Evolutionary conservation across 1,140 invertebrate genomes (phyloP).

Genomic region (Globodera rostochiensis): DNA sequence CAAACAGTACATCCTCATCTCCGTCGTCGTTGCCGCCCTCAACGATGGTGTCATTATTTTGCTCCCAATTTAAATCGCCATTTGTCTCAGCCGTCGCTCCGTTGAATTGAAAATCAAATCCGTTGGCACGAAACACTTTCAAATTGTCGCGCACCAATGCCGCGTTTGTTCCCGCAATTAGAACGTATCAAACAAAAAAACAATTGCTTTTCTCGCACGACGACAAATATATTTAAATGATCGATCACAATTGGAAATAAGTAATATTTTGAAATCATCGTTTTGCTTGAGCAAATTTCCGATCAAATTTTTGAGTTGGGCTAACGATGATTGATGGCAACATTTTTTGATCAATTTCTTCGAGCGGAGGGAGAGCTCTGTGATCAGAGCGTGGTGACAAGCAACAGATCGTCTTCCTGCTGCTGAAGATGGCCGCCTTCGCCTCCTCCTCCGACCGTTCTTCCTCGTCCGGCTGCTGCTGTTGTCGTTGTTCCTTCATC

Average conservation of each 20-base stretch:
- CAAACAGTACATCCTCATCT: not conserved
- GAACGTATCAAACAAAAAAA: too few species aligned
- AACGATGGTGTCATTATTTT: constrained; percentile 19
- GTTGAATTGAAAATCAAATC: constrained; percentile 82
- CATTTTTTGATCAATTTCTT: too few species aligned
- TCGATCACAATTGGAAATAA: too few species aligned
- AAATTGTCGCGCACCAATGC: constrained; percentile 80
- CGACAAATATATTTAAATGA: too few species aligned
- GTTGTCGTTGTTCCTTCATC: not conserved
- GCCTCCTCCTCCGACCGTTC: not conserved
- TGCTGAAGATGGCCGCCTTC: not conserved
- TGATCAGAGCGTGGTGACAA: constrained; percentile 34
- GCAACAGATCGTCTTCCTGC: constrained; percentile 32
- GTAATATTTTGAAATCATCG: too few species aligned
- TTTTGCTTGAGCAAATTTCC: too few species aligned
- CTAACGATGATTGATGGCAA: too few species aligned
- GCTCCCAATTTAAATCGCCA: not conserved
- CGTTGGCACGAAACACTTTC: constrained; percentile 84
- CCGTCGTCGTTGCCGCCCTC: not conserved
- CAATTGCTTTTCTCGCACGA: too few species aligned
- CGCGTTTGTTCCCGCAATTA: constrained; percentile 22
- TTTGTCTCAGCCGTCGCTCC: not conserved
- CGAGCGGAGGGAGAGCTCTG: not conserved
- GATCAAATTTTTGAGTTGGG: too few species aligned
- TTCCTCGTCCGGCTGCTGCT: not conserved